phyloP scores from a whole-genome alignment of 2,797 vertebrate genomes.

The Cuniculus paca region DNA sequence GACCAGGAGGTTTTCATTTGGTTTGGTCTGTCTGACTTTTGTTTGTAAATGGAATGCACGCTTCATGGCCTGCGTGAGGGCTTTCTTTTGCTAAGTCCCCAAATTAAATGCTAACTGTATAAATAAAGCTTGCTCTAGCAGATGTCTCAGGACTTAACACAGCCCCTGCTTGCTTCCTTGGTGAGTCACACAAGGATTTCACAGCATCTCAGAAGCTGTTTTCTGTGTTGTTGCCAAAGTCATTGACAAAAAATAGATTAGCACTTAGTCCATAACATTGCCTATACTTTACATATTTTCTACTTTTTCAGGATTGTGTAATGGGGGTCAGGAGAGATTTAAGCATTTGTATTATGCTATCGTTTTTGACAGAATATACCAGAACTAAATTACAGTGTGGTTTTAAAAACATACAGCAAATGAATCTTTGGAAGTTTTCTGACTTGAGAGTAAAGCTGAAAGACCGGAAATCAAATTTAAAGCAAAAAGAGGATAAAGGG shows the following conservation, averaged over 20 bases:
- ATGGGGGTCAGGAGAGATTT: background rate
- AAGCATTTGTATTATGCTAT: background rate
- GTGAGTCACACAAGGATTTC: slow-evolving; percentile 70
- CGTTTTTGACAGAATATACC: slow-evolving; percentile 31
- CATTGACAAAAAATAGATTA: slow-evolving; percentile 73
- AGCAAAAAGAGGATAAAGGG: background rate
- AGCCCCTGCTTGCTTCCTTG: slow-evolving; percentile 35
- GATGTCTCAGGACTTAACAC: slow-evolving; percentile 64
- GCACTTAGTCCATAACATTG: slow-evolving; percentile 56
- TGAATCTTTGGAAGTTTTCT: slow-evolving; percentile 16
- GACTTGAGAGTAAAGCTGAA: slow-evolving; percentile 47
- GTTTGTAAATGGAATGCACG: slow-evolving; percentile 46
- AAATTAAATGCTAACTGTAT: slow-evolving; percentile 66
- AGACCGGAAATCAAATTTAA: slow-evolving; percentile 6
- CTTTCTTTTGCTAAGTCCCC: background rate
- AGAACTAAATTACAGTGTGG: background rate
- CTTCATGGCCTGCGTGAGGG: background rate
- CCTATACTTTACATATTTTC: slow-evolving; percentile 45
- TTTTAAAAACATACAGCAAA: slow-evolving; percentile 43
- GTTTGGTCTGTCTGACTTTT: slow-evolving; percentile 52
- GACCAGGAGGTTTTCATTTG: background rate
- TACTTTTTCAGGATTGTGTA: slow-evolving; percentile 30
- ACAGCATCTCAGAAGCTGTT: slow-evolving; percentile 56
- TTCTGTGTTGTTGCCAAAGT: slow-evolving; percentile 61
- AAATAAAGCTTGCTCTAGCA: slow-evolving; percentile 67